A percentile compares a stretch with the other conserved stretches of the same genome.
Evolutionary conservation across 2,113 vertebrate genomes (phyloP).

Genomic region (Triplophysa dalaica): DNA sequence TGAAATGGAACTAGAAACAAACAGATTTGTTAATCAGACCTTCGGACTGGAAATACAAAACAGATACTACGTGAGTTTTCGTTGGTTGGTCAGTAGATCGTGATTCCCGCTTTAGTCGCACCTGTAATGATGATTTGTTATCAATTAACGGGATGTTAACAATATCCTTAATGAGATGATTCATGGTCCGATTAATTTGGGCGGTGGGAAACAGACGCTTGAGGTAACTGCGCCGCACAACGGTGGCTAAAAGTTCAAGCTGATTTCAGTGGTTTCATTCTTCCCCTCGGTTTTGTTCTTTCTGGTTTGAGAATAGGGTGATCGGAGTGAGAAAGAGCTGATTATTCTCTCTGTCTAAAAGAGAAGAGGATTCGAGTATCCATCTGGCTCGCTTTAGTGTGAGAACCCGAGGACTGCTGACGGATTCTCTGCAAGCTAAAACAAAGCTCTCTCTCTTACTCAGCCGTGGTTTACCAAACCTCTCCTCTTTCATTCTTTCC

Average conservation of each 20-base stretch:
- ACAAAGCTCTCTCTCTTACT: constrained; percentile 62
- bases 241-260: neutral
- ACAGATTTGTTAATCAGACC: constrained; percentile 41
- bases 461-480: constrained; percentile 5
- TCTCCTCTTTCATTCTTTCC: constrained; percentile 30
- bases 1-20: constrained; percentile 46
- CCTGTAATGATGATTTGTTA: constrained; percentile 61
- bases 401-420: constrained; percentile 73
- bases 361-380: constrained; percentile 28
- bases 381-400: constrained; percentile 60
- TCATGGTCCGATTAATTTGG: constrained; percentile 21
- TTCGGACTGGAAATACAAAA: constrained; percentile 42
- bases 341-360: constrained; percentile 36
- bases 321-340: constrained; percentile 42
- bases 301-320: constrained; percentile 34
- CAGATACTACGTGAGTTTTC: constrained; percentile 36
- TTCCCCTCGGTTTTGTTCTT: constrained; percentile 23
- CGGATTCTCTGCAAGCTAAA: constrained; percentile 76
- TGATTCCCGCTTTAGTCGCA: constrained; percentile 57
- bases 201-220: constrained; percentile 28
- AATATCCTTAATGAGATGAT: constrained; percentile 15
- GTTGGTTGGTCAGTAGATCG: constrained; percentile 44
- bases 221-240: neutral
- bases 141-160: constrained; percentile 39
- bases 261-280: constrained; percentile 33